These are phyloP conservation scores for Drosophila quadrilineata DNA, from an alignment of 1,140 invertebrate genomes.

Conservation along the genomic window DNA sequence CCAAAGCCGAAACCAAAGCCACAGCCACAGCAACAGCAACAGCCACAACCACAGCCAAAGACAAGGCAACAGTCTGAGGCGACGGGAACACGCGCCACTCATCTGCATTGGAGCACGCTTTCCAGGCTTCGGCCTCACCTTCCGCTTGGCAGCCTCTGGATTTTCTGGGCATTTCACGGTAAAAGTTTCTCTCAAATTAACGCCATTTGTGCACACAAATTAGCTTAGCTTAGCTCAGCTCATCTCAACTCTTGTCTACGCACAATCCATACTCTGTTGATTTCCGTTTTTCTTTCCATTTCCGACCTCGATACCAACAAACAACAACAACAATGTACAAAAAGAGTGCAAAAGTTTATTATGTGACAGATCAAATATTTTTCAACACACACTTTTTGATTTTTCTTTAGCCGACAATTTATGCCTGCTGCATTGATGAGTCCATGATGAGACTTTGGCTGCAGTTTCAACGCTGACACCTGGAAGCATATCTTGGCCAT, in stretches of 20 bases:
- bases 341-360: conserved; percentile 1
- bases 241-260: conserved; percentile 54
- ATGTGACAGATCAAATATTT: background rate
- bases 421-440: background rate
- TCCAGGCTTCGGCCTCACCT: conserved; percentile 25
- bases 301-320: conserved; percentile 24
- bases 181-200: conserved; percentile 67
- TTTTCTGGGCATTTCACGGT: conserved; percentile 42
- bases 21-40: background rate
- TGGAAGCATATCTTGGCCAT: conserved; percentile 20
- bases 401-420: conserved; percentile 18
- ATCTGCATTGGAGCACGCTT: conserved; percentile 37
- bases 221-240: too few species aligned
- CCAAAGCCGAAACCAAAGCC: background rate
- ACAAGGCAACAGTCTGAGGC: too few species aligned
- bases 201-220: conserved; percentile 69
- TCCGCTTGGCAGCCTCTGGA: conserved; percentile 37
- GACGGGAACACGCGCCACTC: conserved; percentile 51
- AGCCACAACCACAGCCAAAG: background rate
- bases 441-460: conserved; percentile 12
- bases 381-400: background rate
- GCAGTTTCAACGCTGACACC: conserved; percentile 1
- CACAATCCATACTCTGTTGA: conserved; percentile 36
- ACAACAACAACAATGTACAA: too few species aligned
- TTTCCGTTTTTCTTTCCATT: conserved; percentile 45